Evolutionary conservation across 2,113 vertebrate species (phyloP).

Genomic region (Rhagologus leucostigma): DNA sequence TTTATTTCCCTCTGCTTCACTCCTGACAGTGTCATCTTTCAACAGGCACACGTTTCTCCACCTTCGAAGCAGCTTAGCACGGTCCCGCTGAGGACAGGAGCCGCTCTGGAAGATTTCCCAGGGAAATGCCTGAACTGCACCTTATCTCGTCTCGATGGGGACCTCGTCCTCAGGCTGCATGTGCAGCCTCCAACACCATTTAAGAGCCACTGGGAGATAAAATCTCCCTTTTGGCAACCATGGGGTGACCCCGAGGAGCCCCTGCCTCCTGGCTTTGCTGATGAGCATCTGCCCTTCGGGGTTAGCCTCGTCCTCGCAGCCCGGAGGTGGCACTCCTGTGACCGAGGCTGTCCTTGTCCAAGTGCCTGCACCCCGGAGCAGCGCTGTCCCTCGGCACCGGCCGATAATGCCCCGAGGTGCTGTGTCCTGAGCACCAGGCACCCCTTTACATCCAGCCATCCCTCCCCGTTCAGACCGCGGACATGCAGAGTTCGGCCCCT

Average conservation of each 20-base stretch:
- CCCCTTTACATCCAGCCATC: neutral
- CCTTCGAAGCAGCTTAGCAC: neutral
- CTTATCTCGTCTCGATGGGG: neutral
- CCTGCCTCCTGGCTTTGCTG: neutral
- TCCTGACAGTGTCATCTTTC: neutral
- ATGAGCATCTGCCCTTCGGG: neutral
- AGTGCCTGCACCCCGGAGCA: neutral
- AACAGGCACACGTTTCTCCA: neutral
- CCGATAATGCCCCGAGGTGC: accelerated
- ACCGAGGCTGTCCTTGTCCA: neutral
- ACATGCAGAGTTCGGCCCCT: neutral
- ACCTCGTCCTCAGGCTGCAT: neutral
- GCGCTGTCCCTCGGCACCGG: neutral
- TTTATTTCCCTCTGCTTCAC: slow-evolving; percentile 8
- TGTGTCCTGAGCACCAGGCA: accelerated
- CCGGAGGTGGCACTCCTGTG: accelerated
- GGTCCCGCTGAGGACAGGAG: neutral
- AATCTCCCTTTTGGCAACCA: neutral
- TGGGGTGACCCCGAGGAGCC: neutral
- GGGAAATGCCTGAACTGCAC: neutral
- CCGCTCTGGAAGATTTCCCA: neutral
- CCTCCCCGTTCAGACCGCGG: neutral
- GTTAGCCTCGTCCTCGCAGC: neutral
- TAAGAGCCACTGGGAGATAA: neutral
- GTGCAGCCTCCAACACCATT: neutral